These are phyloP conservation scores for Coregonus ussuriensis DNA, from an alignment of 2,797 vertebrate species.

Conservation along the genomic window DNA sequence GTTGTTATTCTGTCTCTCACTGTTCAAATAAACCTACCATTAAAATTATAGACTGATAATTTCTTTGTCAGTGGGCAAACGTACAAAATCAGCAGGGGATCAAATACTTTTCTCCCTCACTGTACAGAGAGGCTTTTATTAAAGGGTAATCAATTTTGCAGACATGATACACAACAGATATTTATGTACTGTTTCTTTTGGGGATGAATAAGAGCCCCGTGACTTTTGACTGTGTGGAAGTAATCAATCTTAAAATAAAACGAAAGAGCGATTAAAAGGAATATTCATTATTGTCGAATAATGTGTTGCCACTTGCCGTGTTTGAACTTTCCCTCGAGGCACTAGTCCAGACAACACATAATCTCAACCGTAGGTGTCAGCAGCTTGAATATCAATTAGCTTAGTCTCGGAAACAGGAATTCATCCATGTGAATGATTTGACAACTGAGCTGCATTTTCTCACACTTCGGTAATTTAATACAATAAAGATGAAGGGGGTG, in stretches of 20 bases:
- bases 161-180: slow-evolving; percentile 18
- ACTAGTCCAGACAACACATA: background rate
- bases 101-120: too few species aligned
- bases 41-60: too few species aligned
- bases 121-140: slow-evolving; percentile 30
- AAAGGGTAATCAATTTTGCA: slow-evolving; percentile 25
- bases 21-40: too few species aligned
- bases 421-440: slow-evolving; percentile 57
- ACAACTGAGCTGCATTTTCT: slow-evolving; percentile 52
- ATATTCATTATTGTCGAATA: slow-evolving; percentile 30
- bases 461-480: slow-evolving; percentile 51
- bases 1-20: too few species aligned
- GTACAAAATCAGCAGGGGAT: too few species aligned
- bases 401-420: slow-evolving; percentile 22
- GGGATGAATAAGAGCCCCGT: background rate
- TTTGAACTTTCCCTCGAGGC: background rate
- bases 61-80: too few species aligned
- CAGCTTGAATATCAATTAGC: slow-evolving; percentile 59
- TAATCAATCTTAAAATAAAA: slow-evolving; percentile 39
- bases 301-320: slow-evolving; percentile 20
- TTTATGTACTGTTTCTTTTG: background rate
- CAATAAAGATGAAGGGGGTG: slow-evolving; percentile 42
- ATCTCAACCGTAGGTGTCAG: background rate
- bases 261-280: slow-evolving; percentile 35
- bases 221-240: background rate